Conservation (phyloP, 1,140 invertebrate species). For the Acyrthosiphon pisum region DNA sequence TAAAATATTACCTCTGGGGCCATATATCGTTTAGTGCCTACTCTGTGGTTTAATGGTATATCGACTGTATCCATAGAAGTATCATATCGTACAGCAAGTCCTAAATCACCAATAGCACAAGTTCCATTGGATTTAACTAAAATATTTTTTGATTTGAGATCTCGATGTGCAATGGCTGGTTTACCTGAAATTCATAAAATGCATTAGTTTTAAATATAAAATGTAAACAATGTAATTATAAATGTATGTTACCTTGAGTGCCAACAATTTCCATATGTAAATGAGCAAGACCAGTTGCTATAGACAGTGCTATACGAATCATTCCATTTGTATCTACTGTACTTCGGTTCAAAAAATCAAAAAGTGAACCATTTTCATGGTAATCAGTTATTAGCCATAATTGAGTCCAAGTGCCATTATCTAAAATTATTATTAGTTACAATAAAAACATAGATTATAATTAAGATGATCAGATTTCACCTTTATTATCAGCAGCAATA, state of each 20-base stretch:
- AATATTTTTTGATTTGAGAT: slow-evolving; percentile 96
- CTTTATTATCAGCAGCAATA: slow-evolving; percentile 78
- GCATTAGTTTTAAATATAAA: background rate
- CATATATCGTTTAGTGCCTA: slow-evolving; percentile 96
- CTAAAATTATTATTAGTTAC: slow-evolving; percentile 53
- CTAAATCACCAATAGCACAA: slow-evolving; percentile 96
- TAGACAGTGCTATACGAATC: slow-evolving; percentile 82
- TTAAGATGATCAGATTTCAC: slow-evolving; percentile 64
- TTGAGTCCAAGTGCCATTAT: slow-evolving; percentile 75
- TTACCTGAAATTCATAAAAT: slow-evolving; percentile 70
- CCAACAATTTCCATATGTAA: slow-evolving; percentile 94
- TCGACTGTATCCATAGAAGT: slow-evolving; percentile 73
- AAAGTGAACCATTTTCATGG: slow-evolving; percentile 92
- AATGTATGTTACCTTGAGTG: slow-evolving; percentile 69
- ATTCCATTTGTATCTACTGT: slow-evolving; percentile 80
- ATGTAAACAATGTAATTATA: background rate
- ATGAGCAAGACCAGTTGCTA: slow-evolving; percentile 88
- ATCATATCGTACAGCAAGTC: slow-evolving; percentile 85
- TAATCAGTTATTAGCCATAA: slow-evolving; percentile 92
- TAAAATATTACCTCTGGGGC: slow-evolving; percentile 81
- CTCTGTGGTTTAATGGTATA: slow-evolving; percentile 76
- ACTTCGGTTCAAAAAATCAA: slow-evolving; percentile 84
- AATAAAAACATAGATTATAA: background rate
- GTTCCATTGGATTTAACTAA: slow-evolving; percentile 86
- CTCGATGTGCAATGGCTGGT: slow-evolving; percentile 91